A percentile compares a stretch with the other conserved stretches of the same genome.
Evolutionary conservation across 2,113 vertebrate species (phyloP).

Genomic region (Grammomys surdaster): DNA sequence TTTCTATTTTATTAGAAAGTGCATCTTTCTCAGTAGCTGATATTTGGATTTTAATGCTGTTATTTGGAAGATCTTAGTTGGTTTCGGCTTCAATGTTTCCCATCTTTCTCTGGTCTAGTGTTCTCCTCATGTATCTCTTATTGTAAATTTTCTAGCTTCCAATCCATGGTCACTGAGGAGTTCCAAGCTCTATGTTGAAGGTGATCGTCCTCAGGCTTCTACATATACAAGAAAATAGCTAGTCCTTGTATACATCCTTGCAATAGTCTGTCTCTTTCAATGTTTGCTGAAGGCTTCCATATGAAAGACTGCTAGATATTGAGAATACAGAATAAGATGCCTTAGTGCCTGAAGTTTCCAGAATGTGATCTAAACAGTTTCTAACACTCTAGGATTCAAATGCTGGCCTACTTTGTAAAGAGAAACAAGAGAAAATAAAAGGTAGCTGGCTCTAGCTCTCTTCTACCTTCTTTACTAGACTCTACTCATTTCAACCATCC

Average conservation of each 20-base stretch:
- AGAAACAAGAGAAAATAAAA: background rate
- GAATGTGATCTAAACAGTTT: background rate
- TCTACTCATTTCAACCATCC: background rate
- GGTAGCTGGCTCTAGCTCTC: no score
- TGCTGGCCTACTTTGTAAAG: background rate
- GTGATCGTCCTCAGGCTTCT: background rate
- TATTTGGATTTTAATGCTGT: background rate
- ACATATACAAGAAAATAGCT: background rate
- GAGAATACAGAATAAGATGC: background rate
- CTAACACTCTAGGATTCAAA: background rate
- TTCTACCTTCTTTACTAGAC: background rate
- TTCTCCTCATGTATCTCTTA: background rate
- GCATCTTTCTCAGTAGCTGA: background rate
- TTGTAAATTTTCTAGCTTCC: background rate
- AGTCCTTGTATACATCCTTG: background rate
- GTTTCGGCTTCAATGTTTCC: background rate
- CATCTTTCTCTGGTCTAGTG: background rate
- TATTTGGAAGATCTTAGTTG: background rate
- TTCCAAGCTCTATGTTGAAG: background rate
- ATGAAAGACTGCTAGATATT: background rate
- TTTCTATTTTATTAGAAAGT: background rate
- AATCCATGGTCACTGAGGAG: background rate
- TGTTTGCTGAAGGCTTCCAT: background rate
- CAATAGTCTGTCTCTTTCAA: background rate
- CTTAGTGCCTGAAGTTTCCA: background rate